phyloP scores from a whole-genome alignment of 2,113 vertebrate genomes.

The Halcyon senegalensis region DNA sequence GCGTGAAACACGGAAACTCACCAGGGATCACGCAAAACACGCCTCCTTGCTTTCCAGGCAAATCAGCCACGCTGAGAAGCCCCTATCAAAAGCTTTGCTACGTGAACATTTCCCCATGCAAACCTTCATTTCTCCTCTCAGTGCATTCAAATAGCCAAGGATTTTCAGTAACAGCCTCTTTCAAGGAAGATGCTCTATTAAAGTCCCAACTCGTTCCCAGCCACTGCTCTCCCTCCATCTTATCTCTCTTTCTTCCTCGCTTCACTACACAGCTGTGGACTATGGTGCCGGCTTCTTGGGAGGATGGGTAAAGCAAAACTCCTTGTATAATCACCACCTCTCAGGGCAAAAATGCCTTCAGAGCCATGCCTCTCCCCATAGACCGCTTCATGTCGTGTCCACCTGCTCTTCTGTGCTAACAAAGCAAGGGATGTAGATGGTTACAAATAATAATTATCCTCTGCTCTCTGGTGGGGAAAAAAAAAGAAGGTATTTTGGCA shows the following conservation, averaged over 20 bases:
- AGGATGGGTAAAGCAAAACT: background rate
- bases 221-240: background rate
- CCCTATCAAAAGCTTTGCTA: background rate
- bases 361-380: background rate
- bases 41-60: background rate
- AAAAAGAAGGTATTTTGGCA: background rate
- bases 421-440: background rate
- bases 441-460: background rate
- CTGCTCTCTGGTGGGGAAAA: background rate
- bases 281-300: background rate
- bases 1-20: background rate
- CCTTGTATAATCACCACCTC: background rate
- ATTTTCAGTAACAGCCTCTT: conserved; percentile 24
- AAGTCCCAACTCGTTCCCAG: background rate
- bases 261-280: background rate
- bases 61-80: background rate
- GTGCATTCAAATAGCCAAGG: background rate
- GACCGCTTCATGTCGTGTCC: background rate
- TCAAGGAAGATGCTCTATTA: background rate
- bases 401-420: background rate
- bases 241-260: background rate
- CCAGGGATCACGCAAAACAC: background rate
- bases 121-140: background rate
- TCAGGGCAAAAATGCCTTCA: background rate
- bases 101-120: background rate